Conservation (phyloP, 2,888 invertebrate species). For the Chaitophorus viminalis region DNA sequence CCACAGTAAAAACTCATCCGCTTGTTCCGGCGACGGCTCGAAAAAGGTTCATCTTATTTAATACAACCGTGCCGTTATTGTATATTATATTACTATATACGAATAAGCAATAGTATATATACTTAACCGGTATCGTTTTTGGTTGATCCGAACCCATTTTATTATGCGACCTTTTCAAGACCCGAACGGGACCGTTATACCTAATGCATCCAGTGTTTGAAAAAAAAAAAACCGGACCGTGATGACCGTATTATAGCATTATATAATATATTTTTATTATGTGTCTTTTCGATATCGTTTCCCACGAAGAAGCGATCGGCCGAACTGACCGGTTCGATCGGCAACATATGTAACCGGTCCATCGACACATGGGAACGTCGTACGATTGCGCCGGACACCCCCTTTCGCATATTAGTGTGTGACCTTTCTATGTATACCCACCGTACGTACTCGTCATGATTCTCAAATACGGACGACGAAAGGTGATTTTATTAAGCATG, state of each 20-base stretch:
- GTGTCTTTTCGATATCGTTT: constrained; percentile 42
- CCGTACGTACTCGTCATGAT: background rate
- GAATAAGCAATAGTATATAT: too few species aligned
- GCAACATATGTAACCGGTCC: constrained; percentile 45
- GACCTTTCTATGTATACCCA: constrained; percentile 46
- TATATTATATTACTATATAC: too few species aligned
- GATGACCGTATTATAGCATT: too few species aligned
- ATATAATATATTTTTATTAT: background rate
- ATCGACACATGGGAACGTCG: constrained; percentile 46
- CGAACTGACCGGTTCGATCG: constrained; percentile 47
- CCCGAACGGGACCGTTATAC: background rate
- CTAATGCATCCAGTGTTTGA: background rate
- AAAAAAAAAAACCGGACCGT: constrained; percentile 20
- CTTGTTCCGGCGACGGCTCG: too few species aligned
- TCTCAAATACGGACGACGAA: background rate
- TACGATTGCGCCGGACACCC: constrained; percentile 19
- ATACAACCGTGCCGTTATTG: background rate
- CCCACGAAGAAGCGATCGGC: constrained; percentile 49
- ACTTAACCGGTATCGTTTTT: background rate
- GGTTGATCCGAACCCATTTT: background rate
- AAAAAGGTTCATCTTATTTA: too few species aligned
- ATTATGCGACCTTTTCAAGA: background rate
- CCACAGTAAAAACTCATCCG: too few species aligned
- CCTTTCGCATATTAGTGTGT: constrained; percentile 28
- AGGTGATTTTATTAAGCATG: too few species aligned